Evolutionary conservation across 2,113 vertebrate genomes (phyloP), one percentile per base, ranked within the genome.

Genomic region (Bufo bufo): DNA sequence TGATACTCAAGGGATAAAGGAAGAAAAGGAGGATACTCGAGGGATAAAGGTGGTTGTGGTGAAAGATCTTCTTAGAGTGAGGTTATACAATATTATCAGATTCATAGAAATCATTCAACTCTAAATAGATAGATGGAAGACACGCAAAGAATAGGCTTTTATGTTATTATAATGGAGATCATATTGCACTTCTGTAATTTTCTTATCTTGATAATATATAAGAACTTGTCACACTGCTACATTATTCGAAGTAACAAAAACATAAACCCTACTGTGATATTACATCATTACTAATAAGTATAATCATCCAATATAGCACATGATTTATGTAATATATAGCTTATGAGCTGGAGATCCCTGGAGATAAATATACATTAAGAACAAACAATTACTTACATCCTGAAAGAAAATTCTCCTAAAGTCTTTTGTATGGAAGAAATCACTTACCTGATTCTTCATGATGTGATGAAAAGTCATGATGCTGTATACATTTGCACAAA

Each of bases 401-500:
- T 59, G 84, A 61, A 43, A 69, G 47, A 5, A 71, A 43, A 54
- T 47, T 77, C 43, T 61, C 56, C 72, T 85, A 77, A 77, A 79
- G 45, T 54, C 23, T 86, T 86, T 23, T 17, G 8, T 23, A 79
- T 86, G 85, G 63, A 19, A n/a, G 10, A 66, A 86, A 66, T 58
- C 16, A 74, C 95, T 96, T 93, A 99, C 98, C 97, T 74, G 92
- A 82, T 9, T 93, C 95, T 84, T 90, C 94, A 84, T 92, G 89
- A 49, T 92, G 91, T 65, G 95, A 93, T 81, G 95, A 93, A 84
- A 95, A 94, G 81, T 96, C 95, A 11, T 96, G 95, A 58, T 95
- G 91, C 77, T 92, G 84, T 89, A 97, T 92, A 92, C 98, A 99
- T 90, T 92, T 96, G 92, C 98, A 99, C 84, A 97, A 90, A 66